These are phyloP conservation scores for Ascidia mentula DNA, from an alignment of 23 tunicate genomes.

Conservation along the genomic window DNA sequence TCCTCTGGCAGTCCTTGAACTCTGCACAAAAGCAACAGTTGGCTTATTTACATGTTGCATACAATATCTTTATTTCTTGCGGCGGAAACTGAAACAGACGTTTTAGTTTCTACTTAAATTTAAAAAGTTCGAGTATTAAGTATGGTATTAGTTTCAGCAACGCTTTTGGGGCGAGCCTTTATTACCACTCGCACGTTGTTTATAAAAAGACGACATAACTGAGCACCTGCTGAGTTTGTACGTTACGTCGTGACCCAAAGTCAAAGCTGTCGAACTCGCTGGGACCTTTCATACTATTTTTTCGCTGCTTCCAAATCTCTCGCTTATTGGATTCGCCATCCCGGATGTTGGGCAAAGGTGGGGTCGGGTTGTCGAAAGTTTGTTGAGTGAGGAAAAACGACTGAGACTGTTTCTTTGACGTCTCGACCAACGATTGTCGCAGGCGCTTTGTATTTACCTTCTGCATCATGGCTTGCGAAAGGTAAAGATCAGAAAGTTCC, in stretches of 20 bases:
- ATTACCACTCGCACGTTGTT: too few relatives aligned
- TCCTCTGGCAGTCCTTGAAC: too few relatives aligned
- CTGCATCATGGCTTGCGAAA: neutral
- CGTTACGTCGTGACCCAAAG: neutral
- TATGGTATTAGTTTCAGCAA: too few relatives aligned
- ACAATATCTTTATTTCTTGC: too few relatives aligned
- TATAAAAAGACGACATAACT: neutral
- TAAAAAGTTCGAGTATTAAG: too few relatives aligned
- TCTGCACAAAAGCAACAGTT: too few relatives aligned
- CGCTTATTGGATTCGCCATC: neutral
- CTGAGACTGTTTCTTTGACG: neutral
- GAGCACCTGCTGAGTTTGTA: neutral
- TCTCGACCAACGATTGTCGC: neutral
- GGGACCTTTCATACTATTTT: neutral
- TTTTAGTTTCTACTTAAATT: too few relatives aligned
- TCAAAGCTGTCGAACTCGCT: neutral
- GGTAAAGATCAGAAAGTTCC: neutral
- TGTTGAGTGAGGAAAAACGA: constrained; percentile 7
- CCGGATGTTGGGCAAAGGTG: neutral
- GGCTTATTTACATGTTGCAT: too few relatives aligned
- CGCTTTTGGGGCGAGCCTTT: too few relatives aligned
- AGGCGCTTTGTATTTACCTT: neutral
- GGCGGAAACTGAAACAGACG: too few relatives aligned
- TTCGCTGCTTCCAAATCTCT: neutral
- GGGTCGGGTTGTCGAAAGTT: neutral